Conservation (phyloP, 2,113 vertebrate species). For the Menura novaehollandiae region DNA sequence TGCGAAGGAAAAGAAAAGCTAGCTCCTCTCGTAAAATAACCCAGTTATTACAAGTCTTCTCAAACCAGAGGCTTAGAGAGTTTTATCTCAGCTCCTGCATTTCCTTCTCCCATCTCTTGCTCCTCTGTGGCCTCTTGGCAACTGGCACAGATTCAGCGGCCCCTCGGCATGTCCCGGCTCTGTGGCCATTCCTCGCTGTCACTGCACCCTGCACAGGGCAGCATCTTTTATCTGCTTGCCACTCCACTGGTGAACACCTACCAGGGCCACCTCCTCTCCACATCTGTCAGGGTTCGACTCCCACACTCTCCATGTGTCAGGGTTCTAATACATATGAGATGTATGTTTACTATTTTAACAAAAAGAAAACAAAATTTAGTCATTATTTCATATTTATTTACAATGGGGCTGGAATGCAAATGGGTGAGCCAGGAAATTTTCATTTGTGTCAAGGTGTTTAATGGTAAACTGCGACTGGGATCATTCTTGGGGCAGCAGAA, state of each 20-base stretch:
- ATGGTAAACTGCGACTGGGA: not conserved
- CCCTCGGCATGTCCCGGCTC: fast-evolving
- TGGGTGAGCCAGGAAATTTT: not conserved
- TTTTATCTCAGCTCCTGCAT: not conserved
- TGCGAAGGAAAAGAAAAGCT: constrained; percentile 2
- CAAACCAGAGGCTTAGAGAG: not conserved
- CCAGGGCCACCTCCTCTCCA: not conserved
- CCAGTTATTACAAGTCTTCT: not conserved
- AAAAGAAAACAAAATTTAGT: not conserved
- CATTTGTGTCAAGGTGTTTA: not conserved
- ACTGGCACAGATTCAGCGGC: not conserved
- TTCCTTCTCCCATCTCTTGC: not conserved
- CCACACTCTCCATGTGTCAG: not conserved
- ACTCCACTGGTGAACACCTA: not conserved
- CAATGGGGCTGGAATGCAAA: not conserved
- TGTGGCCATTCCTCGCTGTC: not conserved
- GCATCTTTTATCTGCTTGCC: not conserved
- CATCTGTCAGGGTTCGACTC: not conserved
- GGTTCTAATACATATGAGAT: not conserved
- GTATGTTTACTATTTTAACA: not conserved
- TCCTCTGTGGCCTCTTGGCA: not conserved
- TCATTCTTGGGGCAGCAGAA: not conserved
- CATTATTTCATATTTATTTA: not conserved
- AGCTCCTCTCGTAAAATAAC: not conserved
- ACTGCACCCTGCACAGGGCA: not conserved